These are phyloP conservation scores for Triplophysa bombifrons DNA, from an alignment of 2,797 vertebrate genomes.

Conservation along the genomic window DNA sequence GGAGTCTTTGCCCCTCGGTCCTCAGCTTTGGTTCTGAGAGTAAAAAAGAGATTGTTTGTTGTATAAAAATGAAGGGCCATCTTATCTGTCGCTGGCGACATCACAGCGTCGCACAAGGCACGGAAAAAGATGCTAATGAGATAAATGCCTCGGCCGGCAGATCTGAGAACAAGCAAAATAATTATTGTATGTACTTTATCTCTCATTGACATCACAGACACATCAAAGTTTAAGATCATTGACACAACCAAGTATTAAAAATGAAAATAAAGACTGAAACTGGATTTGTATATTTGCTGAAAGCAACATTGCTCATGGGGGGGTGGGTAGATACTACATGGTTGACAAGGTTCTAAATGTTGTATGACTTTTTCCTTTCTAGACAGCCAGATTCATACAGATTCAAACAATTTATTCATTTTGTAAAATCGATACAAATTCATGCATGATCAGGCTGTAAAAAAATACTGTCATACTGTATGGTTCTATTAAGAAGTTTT, in stretches of 20 bases:
- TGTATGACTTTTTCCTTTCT: too few species aligned
- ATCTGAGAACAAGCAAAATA: background rate
- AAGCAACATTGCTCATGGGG: too few species aligned
- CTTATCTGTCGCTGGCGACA: conserved; percentile 46
- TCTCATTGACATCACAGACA: background rate
- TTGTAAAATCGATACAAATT: too few species aligned
- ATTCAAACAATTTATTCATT: too few species aligned
- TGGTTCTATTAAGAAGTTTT: too few species aligned
- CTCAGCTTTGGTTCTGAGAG: conserved; percentile 62
- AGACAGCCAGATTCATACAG: too few species aligned
- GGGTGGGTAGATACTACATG: too few species aligned
- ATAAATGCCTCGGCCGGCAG: background rate
- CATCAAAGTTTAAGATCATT: background rate
- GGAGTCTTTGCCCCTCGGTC: conserved; percentile 57
- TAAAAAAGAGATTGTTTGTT: conserved; percentile 48
- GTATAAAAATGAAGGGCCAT: conserved; percentile 28
- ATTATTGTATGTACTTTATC: background rate
- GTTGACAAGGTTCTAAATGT: too few species aligned
- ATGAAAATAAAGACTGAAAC: background rate
- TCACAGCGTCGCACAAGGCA: background rate
- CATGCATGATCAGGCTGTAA: too few species aligned
- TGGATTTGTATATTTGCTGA: too few species aligned
- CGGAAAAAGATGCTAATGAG: conserved; percentile 18
- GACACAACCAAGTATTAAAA: conserved; percentile 8
- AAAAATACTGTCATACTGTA: too few species aligned